Evolutionary conservation across 2,888 invertebrate species (phyloP), one percentile per base, ranked within the genome.

Genomic region (Xestia xanthographa): DNA sequence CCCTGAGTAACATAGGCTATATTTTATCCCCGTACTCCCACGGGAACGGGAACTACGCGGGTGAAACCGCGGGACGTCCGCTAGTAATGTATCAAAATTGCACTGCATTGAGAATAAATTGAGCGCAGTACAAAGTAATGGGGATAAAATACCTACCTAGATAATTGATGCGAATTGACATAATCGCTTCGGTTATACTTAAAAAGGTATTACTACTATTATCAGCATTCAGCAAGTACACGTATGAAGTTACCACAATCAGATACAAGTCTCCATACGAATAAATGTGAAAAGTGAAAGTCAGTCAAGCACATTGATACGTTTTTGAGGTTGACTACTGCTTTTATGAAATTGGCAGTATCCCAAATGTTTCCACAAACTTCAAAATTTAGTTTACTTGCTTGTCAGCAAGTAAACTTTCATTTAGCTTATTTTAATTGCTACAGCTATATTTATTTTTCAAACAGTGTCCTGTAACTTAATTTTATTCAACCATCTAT

Each of bases 271-370:
- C 8, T 22, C 45, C 26, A 45, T 29, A 22, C 20, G 22, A 29
- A 8, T 67, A n/a, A 34, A 66, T 38, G 50, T 34, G 34, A n/a
- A 34, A 66, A n/a, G 50, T 34, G 34, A 67, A 67, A 67, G 48
- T 38, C 6, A 38, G 38, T 38, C 38, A 38, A 38, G 14, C 22
- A 50, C 22, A 22, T 48, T 29, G 20, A 9, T 48, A n/a, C 22
- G 20, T 48, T 29, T 66, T 66, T 48, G 34, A 66, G 26, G 65
- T 5, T 8, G 29, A 48, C 12, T 38, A 22, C 5, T 8, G 20
- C 17, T 50, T 67, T 50, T 50, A 17, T 34, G 14, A 67, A 34
- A 34, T 66, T 67, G 50, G 34, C n/a, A 34, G n/a, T 17, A n/a
- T 34, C 17, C 34, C 17, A 67, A 50, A 67, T n/a, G 48, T n/a